phyloP scores from a whole-genome alignment of 2,113 vertebrate genomes.

The Pelecanus crispus region DNA sequence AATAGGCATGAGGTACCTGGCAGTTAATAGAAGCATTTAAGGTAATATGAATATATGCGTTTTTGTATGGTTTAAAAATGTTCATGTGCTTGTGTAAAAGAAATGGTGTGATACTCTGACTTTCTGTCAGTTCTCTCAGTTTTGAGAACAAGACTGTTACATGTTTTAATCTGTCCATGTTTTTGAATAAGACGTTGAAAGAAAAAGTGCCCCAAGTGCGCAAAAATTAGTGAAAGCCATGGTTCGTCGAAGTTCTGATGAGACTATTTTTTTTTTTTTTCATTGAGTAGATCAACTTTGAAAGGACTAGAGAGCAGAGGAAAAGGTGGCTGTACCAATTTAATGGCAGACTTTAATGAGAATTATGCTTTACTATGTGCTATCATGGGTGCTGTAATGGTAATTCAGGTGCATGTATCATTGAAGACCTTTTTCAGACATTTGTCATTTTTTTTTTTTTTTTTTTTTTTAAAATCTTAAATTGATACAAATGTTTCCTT shows the following conservation, averaged over 20 bases:
- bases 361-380: background rate
- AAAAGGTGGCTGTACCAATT: background rate
- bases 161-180: background rate
- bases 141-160: background rate
- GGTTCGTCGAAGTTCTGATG: background rate
- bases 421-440: background rate
- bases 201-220: background rate
- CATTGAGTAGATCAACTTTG: background rate
- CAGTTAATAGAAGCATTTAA: background rate
- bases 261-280: background rate
- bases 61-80: background rate
- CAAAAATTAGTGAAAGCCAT: background rate
- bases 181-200: background rate
- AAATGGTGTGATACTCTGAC: background rate
- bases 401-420: rapidly evolving
- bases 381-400: background rate
- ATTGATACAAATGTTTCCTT: background rate
- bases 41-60: background rate
- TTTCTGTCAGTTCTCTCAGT: background rate
- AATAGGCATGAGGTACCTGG: background rate
- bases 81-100: background rate
- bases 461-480: background rate
- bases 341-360: background rate
- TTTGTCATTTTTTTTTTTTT: background rate
- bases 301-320: background rate